phyloP scores from a whole-genome alignment of 2,888 invertebrate species.

The Baronia brevicornis region DNA sequence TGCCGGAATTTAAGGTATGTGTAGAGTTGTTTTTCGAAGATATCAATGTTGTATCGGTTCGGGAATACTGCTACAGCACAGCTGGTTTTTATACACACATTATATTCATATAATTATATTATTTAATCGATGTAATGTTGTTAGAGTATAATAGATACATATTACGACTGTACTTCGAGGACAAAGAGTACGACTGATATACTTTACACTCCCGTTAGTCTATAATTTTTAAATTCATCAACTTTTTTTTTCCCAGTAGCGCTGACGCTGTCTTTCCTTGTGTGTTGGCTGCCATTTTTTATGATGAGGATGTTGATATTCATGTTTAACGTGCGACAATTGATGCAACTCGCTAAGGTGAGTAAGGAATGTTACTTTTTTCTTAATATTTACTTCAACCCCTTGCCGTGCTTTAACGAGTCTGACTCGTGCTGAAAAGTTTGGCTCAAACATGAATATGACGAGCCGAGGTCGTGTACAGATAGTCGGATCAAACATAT shows the following conservation, averaged over 20 bases:
- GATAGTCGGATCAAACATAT: too few relatives aligned
- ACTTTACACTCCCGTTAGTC: not conserved
- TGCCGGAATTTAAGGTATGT: too few relatives aligned
- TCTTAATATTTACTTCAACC: not conserved
- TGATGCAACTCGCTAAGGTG: constrained; percentile 34
- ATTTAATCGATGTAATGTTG: not conserved
- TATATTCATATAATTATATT: constrained; percentile 1
- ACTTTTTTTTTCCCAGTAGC: constrained; percentile 44
- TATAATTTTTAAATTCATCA: not conserved
- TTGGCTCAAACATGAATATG: too few relatives aligned
- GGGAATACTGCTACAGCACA: too few relatives aligned
- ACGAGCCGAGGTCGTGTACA: too few relatives aligned
- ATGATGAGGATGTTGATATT: constrained; percentile 37
- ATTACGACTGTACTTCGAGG: not conserved
- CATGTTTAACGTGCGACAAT: constrained; percentile 29
- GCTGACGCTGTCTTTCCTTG: constrained; percentile 54
- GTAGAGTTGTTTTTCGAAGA: too few relatives aligned
- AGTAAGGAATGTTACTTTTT: constrained; percentile 6
- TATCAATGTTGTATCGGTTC: too few relatives aligned
- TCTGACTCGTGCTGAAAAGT: too few relatives aligned
- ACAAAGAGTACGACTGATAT: not conserved
- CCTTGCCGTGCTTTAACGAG: too few relatives aligned
- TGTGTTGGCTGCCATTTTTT: constrained; percentile 61
- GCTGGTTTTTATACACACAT: too few relatives aligned
- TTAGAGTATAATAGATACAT: not conserved